Conservation (phyloP, 2,113 vertebrate genomes). For the Seriola aureovittata region DNA sequence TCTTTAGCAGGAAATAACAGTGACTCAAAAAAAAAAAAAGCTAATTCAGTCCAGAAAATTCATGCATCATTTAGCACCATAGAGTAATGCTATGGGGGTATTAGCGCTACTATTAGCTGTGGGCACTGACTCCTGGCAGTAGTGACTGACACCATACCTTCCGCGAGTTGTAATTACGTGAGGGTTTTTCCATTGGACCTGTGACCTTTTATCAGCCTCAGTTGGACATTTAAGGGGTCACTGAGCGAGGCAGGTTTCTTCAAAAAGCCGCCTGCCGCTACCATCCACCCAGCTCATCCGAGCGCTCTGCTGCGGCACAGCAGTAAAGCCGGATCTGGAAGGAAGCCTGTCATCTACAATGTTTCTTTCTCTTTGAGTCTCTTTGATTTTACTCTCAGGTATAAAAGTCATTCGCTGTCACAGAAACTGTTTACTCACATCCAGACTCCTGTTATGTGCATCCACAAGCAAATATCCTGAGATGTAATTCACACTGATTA, state of each 20-base stretch:
- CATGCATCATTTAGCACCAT: constrained; percentile 57
- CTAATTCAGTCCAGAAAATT: constrained; percentile 17
- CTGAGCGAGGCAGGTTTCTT: constrained; percentile 38
- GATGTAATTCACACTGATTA: neutral
- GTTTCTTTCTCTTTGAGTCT: neutral
- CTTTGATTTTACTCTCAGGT: constrained; percentile 18
- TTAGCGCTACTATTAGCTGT: constrained; percentile 64
- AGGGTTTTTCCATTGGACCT: constrained; percentile 77
- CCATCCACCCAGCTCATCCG: constrained; percentile 25
- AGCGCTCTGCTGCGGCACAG: constrained; percentile 17
- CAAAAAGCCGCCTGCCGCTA: constrained; percentile 31
- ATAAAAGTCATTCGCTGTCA: neutral
- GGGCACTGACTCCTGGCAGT: constrained; percentile 61
- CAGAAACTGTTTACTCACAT: neutral
- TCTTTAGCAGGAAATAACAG: constrained; percentile 2
- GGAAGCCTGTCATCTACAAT: constrained; percentile 17
- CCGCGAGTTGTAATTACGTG: constrained; percentile 75
- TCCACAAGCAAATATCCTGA: neutral
- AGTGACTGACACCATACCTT: constrained; percentile 74
- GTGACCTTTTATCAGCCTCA: constrained; percentile 77
- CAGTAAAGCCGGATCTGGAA: constrained; percentile 21
- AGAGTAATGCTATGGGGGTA: constrained; percentile 56
- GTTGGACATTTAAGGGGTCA: constrained; percentile 69
- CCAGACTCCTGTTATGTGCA: neutral
- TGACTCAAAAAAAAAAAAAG: constrained; percentile 3